A percentile compares a stretch with the other conserved stretches of the same genome.
Conservation (phyloP, 1,140 invertebrate genomes). For the Geopemphigus sp. region DNA sequence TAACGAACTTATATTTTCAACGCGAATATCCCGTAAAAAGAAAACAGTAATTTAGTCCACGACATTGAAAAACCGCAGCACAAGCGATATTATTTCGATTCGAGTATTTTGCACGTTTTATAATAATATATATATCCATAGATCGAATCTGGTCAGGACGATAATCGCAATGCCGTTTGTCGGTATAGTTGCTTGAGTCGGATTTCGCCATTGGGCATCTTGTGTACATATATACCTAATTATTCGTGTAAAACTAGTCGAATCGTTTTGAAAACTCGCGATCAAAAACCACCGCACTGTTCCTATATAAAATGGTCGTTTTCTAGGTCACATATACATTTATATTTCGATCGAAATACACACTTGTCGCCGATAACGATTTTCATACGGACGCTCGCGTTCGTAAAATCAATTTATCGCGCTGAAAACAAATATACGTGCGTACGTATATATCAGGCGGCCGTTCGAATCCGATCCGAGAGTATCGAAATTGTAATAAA, state of each 20-base stretch:
- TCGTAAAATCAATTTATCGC: not conserved
- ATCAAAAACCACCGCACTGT: not conserved
- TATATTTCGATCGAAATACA: not conserved
- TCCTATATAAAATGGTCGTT: not conserved
- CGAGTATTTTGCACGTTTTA: too few species aligned
- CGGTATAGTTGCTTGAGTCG: too few species aligned
- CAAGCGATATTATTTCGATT: too few species aligned
- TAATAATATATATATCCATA: too few species aligned
- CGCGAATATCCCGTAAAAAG: too few species aligned
- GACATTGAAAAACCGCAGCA: too few species aligned
- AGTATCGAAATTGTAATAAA: not conserved
- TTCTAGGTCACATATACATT: conserved; percentile 19
- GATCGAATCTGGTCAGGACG: too few species aligned
- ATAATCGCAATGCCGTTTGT: too few species aligned
- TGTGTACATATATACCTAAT: not conserved
- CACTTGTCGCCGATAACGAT: not conserved
- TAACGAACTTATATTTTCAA: too few species aligned
- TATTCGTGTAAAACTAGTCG: not conserved
- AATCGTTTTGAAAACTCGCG: not conserved
- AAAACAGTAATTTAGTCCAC: too few species aligned
- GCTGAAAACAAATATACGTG: too few species aligned
- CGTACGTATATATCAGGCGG: not conserved
- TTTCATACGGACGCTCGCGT: not conserved
- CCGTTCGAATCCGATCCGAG: not conserved
- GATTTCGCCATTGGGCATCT: too few species aligned